A percentile compares a stretch with the other conserved stretches of the same genome.
phyloP scores from a whole-genome alignment of 2,797 vertebrate species.

The Danionella dracula region DNA sequence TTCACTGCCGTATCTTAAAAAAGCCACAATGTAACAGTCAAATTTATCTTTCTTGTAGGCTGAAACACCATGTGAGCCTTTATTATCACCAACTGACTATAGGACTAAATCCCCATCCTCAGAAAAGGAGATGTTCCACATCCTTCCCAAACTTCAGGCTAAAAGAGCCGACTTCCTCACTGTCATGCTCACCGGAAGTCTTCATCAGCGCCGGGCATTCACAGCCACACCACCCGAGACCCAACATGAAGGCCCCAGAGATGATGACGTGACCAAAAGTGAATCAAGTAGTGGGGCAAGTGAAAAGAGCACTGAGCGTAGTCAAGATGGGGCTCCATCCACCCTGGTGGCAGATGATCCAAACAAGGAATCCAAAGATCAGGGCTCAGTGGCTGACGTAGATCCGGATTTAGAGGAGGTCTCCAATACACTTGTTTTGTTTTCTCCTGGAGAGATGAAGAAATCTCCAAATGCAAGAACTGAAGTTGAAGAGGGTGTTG shows the following conservation, averaged over 20 bases:
- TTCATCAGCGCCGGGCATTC: slow-evolving; percentile 72
- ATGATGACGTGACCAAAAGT: slow-evolving; percentile 70
- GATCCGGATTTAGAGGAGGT: slow-evolving; percentile 93
- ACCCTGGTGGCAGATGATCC: slow-evolving; percentile 87
- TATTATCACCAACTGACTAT: slow-evolving; percentile 64
- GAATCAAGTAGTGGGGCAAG: slow-evolving; percentile 86
- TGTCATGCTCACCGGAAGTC: slow-evolving; percentile 76
- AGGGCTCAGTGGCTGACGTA: slow-evolving; percentile 79
- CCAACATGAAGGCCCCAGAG: slow-evolving; percentile 66
- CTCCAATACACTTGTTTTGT: slow-evolving; percentile 92
- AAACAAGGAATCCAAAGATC: slow-evolving; percentile 77
- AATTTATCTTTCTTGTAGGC: slow-evolving; percentile 24
- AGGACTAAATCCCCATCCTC: slow-evolving; percentile 70
- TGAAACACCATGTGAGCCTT: slow-evolving; percentile 44
- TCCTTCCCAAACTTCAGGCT: slow-evolving; percentile 68
- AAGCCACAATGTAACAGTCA: not conserved
- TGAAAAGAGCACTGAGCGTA: slow-evolving; percentile 85
- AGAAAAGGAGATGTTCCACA: slow-evolving; percentile 78
- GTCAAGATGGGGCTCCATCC: slow-evolving; percentile 85
- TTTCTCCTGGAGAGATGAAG: slow-evolving; percentile 91
- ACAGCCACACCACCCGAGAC: slow-evolving; percentile 63
- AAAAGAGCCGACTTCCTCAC: slow-evolving; percentile 88
- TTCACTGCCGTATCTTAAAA: too few species aligned
- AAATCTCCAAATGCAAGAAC: slow-evolving; percentile 79
- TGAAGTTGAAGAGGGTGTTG: slow-evolving; percentile 79